A percentile compares a stretch with the other conserved stretches of the same genome.
Evolutionary conservation across 2,797 vertebrate species (phyloP).

Genomic region (Oreochromis grahami): DNA sequence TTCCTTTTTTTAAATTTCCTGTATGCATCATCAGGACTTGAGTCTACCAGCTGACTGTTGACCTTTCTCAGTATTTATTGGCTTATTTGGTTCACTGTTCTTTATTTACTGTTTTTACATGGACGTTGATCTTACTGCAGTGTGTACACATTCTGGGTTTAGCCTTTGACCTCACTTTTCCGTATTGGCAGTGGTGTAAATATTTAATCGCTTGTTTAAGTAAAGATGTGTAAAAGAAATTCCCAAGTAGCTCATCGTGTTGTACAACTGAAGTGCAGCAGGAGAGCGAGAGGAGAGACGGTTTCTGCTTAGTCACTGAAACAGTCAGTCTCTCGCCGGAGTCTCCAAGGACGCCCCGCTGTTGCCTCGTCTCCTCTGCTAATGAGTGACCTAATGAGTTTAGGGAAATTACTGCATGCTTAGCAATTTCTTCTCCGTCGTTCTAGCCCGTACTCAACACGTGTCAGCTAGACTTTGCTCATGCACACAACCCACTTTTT

Average conservation of each 20-base stretch:
- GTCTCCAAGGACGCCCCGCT: neutral
- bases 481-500: neutral
- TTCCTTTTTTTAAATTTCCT: accelerated
- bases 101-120: neutral
- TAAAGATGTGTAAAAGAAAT: neutral
- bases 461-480: neutral
- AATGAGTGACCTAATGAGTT: slow-evolving; percentile 36
- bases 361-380: slow-evolving; percentile 6
- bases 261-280: neutral
- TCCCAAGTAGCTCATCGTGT: neutral
- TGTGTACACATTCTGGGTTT: neutral
- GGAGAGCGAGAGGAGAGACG: neutral
- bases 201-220: neutral
- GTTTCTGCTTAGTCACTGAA: slow-evolving; percentile 22
- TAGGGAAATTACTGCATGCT: neutral
- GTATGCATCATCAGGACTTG: neutral
- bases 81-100: neutral
- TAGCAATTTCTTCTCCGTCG: neutral
- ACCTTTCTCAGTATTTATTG: neutral
- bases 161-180: neutral
- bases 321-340: neutral
- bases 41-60: neutral
- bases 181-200: neutral
- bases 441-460: neutral
- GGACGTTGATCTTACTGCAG: neutral